Evolutionary conservation across 2,113 vertebrate species (phyloP), one percentile per base, ranked within the genome.

Genomic region (Cynocephalus volans): DNA sequence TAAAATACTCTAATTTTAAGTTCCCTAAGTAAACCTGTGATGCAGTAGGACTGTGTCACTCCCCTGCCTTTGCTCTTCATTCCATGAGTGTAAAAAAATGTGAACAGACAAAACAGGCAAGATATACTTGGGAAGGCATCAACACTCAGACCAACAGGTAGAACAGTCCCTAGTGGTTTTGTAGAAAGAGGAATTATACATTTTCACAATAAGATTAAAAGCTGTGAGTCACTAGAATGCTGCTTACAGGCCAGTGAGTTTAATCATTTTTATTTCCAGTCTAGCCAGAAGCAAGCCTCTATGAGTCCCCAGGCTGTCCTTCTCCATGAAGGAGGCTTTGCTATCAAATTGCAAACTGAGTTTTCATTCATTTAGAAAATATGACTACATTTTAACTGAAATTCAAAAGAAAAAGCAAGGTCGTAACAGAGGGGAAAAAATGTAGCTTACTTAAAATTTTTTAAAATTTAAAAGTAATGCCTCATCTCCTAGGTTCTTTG

Each of bases 361-460:
- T 89, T 92, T 92, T 80, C 83, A 88, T 83, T 93, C 84, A 92
- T 72, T 95, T 96, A 41, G 69, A 97, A 97, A 97, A 84, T 54
- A 84, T 41, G 31, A 84, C 70, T 36, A 41, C 24, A 67, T 88
- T 95, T 41, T 67, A 90, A 81, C 70, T 94, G 33, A 21, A 67
- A 77, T 90, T 79, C 33, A 87, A 84, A 92, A 95, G 90, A 50
- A 50, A 96, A 96, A 72, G 5, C 31, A 79, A 15, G 54, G 33
- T 50, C 64, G 69, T 54, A 65, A 69, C n/a, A 73, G n/a, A 26
- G 5, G 45, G 88, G 24, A 12, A 90, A 64, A 94, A 88, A 54
- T 84, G 5, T 88, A 36, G 24, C 28, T 76, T 70, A 80, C 0
- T 93, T 58, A 86, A 86, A 76, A 52, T 72, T 36, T 36, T 67